phyloP scores from a whole-genome alignment of 2,888 invertebrate species.

The Drosophila pseudotalamancana region DNA sequence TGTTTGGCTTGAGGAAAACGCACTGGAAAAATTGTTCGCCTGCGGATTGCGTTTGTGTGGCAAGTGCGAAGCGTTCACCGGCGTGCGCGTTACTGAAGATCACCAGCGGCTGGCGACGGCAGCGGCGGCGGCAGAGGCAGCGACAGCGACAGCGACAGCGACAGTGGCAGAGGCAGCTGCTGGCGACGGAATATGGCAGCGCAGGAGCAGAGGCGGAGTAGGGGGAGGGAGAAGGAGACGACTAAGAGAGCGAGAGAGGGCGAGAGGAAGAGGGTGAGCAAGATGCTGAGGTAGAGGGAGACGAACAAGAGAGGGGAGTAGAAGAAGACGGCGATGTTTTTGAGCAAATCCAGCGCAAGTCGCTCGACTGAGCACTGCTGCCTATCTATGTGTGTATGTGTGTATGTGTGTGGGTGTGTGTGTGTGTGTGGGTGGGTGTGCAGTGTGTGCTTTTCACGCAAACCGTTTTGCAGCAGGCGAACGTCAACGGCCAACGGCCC shows the following conservation, averaged over 20 bases:
- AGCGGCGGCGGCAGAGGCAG: neutral
- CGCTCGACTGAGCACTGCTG: slow-evolving; percentile 22
- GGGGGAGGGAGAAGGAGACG: neutral
- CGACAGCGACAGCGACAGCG: slow-evolving; percentile 13
- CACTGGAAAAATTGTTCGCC: slow-evolving; percentile 35
- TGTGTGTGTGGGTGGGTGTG: slow-evolving; percentile 16
- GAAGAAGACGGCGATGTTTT: slow-evolving; percentile 20
- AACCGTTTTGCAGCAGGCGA: slow-evolving; percentile 57
- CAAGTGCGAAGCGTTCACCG: slow-evolving; percentile 76
- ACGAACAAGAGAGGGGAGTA: neutral
- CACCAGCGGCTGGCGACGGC: slow-evolving; percentile 35
- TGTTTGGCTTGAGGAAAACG: slow-evolving; percentile 8
- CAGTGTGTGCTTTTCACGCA: slow-evolving; percentile 60
- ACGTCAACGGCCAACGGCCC: slow-evolving; percentile 45
- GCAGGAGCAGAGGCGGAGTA: neutral
- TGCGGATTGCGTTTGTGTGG: slow-evolving; percentile 52
- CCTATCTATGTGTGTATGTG: slow-evolving; percentile 1
- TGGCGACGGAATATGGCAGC: neutral
- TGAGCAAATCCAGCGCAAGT: slow-evolving; percentile 50
- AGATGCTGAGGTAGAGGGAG: too few species aligned
- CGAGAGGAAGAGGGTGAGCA: too few species aligned
- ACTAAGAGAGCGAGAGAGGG: too few species aligned
- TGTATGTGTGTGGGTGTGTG: slow-evolving; percentile 3
- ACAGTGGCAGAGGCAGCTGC: neutral
- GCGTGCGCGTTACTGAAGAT: slow-evolving; percentile 75